These are phyloP conservation scores for Delia radicum DNA, from an alignment of 1,140 invertebrate species.

Conservation along the genomic window DNA sequence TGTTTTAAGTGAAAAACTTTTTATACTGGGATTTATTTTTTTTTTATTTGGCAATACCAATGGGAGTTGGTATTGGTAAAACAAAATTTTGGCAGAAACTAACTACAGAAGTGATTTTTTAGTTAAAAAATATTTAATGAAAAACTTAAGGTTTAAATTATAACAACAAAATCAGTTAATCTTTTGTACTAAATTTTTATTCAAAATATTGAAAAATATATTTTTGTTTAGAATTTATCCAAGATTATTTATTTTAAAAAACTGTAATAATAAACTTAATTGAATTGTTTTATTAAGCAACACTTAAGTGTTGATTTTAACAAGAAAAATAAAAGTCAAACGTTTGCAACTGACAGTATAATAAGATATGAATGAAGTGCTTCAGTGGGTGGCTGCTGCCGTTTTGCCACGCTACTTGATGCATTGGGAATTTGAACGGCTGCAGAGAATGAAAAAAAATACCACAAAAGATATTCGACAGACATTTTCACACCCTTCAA, in stretches of 20 bases:
- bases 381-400: neutral
- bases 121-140: too few relatives aligned
- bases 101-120: too few relatives aligned
- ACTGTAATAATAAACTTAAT: too few relatives aligned
- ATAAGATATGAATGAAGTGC: too few relatives aligned
- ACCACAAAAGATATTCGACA: neutral
- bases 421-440: neutral
- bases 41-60: neutral
- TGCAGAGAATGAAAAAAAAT: neutral
- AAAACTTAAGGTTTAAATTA: too few relatives aligned
- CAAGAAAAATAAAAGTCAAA: neutral
- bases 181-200: too few relatives aligned
- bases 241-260: neutral
- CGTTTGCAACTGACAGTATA: neutral
- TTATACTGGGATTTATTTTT: neutral
- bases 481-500: neutral
- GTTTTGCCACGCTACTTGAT: neutral
- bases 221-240: neutral
- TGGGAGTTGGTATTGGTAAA: neutral
- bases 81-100: too few relatives aligned
- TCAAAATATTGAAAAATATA: too few relatives aligned
- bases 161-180: too few relatives aligned
- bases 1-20: conserved; percentile 17
- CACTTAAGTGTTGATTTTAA: neutral
- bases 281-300: neutral